Evolutionary conservation across 2,113 vertebrate genomes (phyloP), one percentile per base, ranked within the genome.

Genomic region (Vicugna pacos): DNA sequence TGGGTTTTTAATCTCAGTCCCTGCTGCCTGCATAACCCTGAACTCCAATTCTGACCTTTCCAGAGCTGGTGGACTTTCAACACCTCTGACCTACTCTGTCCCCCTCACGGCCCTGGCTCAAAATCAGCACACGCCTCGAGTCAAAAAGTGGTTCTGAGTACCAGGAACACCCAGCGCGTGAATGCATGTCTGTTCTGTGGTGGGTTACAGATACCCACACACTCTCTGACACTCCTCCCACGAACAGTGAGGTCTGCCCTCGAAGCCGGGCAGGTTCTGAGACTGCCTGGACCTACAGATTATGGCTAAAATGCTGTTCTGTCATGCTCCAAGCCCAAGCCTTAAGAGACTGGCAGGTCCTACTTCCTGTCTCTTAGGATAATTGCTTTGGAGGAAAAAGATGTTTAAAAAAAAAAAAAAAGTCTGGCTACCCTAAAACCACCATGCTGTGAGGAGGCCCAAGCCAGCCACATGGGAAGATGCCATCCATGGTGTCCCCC

Each of bases 121-220:
- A 75, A 50, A 50, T 3, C 42, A 30, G 70, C 60, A 62, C 54
- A 2, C 7, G 42, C 20, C 19, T 5, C 2, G 15, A 52, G 69
- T 65, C 38, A n/a, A 17, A 42, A 20, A 10, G 0, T 12, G 2
- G n/a, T 60, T 79, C n/a, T 0, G 14, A 19, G 2, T 11, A 56
- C 12, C 9, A 38, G 38, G 60, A 73, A 48, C 3, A 3, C 28
- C 17, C 6, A 13, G 26, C 4, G 8, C 11, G 6, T 0, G 3
- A 13, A 20, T 16, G 28, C 11, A 8, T 2, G 38, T 3, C 6
- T 32, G 19, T 28, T 20, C 50, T 3, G 19, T 3, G 5, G 2
- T 4, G 14, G 48, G 8, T 7, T 3, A 14, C 1, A 38, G 60
- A n/a, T 0, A 50, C 3, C 17, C 42, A 30, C 35, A 16, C 50